Base-by-base conservation (phyloP, 37 sponge, comb jelly and placozoan genomes). In the Petrosia ficiformis region DNA sequence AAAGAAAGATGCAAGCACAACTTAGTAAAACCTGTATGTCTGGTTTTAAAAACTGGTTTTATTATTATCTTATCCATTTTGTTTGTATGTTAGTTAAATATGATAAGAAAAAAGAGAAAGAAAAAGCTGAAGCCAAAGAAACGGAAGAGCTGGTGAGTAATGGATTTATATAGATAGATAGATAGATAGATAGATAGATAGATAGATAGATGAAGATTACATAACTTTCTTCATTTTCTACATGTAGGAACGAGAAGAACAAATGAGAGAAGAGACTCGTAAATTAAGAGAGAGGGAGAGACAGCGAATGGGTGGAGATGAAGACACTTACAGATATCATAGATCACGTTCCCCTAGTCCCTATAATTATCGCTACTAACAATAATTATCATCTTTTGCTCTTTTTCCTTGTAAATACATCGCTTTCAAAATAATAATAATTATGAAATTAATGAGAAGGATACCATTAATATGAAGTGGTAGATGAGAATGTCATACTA, bases 21-120 rank as follows among this genome's bases (percentile, higher is more conserved):
- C 80, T 94, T 36, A 87, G 80, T 44, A 94, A 90, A 60, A 91
- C 87, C 59, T 77, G 92, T 90, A 77, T 67, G 83, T 36, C 10
- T 43, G 2, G 3, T 29, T 4, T 24, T n/a, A 30, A 28, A 19
- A 2, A 8, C 54, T 48, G 14, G 8, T 14, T 48, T 48, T 8
- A 8, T 48, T 14, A 8, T 48, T 48, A 19, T 48, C 54, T 48
- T 48, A 19, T 73, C 4, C 11, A 21, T 56, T 43, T 36, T 5
- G 63, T 48, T 5, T 68, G 2, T 40, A 1, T 33, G 65, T 33
- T 54, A 87, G 88, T 61, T 60, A 87, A 82, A 67, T 39, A 63
- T 38, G 88, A 87, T 73, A 87, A 87, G 65, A 78, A 73, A 71
- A 31, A 11, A 19, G 59, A 77, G 63, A 36, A 52, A 38, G 73